Conservation (phyloP, 2,797 vertebrate species). For the Enteromius afrohamiltoni region DNA sequence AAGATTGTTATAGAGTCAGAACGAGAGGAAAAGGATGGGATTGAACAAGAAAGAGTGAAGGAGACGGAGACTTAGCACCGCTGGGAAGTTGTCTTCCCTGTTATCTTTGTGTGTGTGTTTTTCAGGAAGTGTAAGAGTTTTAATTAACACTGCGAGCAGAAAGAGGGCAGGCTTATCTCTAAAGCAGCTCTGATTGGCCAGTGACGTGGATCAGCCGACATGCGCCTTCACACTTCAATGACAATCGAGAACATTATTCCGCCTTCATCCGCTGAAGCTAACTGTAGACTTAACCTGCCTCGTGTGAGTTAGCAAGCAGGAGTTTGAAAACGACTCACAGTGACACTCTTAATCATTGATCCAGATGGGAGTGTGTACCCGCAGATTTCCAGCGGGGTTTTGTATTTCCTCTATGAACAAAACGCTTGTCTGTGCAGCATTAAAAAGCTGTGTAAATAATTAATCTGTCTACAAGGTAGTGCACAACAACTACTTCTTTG, state of each 20-base stretch:
- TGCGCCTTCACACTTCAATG: constrained; percentile 29
- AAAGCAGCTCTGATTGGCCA: constrained; percentile 29
- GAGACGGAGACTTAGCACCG: constrained; percentile 21
- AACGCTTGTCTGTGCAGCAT: constrained; percentile 62
- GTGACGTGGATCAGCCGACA: neutral
- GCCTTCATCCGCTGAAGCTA: neutral
- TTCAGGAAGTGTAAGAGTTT: constrained; percentile 35
- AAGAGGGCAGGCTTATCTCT: constrained; percentile 29
- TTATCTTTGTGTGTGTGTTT: constrained; percentile 30
- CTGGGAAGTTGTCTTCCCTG: constrained; percentile 24
- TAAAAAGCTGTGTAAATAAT: constrained; percentile 70
- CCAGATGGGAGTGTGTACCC: constrained; percentile 62
- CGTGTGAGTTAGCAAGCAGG: constrained; percentile 18
- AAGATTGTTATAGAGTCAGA: constrained; percentile 47
- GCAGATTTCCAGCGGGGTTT: constrained; percentile 68
- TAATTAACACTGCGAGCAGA: constrained; percentile 41
- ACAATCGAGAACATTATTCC: constrained; percentile 15
- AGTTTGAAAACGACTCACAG: constrained; percentile 43
- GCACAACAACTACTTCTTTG: constrained; percentile 63
- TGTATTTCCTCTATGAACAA: constrained; percentile 65
- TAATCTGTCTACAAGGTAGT: constrained; percentile 67
- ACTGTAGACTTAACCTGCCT: constrained; percentile 15
- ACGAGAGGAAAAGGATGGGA: constrained; percentile 13
- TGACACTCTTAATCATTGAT: constrained; percentile 61
- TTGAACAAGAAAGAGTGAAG: constrained; percentile 1